Evolutionary conservation across 2,797 vertebrate genomes (phyloP).

Genomic region (Helostoma temminkii): DNA sequence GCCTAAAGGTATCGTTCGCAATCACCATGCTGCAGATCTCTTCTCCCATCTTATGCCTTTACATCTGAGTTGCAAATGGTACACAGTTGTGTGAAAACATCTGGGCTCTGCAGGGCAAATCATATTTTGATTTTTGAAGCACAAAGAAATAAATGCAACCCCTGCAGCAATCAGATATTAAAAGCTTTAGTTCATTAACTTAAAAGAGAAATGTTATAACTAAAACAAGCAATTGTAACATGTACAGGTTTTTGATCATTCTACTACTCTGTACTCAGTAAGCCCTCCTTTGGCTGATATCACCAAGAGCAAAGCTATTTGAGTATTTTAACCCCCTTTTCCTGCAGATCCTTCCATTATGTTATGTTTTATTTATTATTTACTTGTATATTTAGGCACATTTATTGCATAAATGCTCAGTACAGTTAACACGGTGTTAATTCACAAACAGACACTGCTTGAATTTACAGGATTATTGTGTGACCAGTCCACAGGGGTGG

Average conservation of each 20-base stretch:
- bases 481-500: too few species aligned
- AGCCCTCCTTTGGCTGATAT: neutral
- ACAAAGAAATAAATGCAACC: neutral
- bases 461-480: neutral
- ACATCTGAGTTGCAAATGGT: conserved; percentile 12
- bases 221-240: neutral
- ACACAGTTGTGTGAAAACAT: too few species aligned
- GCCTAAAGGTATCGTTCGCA: neutral
- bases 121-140: neutral
- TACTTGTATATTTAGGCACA: too few species aligned
- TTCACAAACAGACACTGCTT: conserved; percentile 5
- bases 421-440: neutral
- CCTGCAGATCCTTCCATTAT: too few species aligned
- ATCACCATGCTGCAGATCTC: neutral
- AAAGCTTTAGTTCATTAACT: too few species aligned
- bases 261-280: neutral
- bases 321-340: neutral
- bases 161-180: too few species aligned
- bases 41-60: neutral
- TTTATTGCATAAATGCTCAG: too few species aligned
- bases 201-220: too few species aligned
- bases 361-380: too few species aligned
- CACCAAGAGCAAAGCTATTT: neutral
- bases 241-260: neutral
- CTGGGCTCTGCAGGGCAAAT: neutral